Evolutionary conservation across 2,888 invertebrate species (phyloP).

Genomic region (Lithophane socia): DNA sequence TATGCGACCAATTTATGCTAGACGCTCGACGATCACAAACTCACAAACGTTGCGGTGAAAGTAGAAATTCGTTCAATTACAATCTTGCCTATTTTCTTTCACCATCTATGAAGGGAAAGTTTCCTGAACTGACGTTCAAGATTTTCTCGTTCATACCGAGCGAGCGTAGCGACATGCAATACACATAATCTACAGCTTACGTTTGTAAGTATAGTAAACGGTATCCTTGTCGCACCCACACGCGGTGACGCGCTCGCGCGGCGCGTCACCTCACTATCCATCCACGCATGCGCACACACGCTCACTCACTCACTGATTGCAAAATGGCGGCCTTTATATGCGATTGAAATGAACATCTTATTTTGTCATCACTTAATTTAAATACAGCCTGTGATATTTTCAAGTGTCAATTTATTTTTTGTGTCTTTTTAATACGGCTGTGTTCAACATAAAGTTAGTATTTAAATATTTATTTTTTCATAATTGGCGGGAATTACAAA

Average conservation of each 20-base stretch:
- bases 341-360: conserved; percentile 67
- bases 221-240: conserved; percentile 77
- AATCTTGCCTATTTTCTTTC: conserved; percentile 56
- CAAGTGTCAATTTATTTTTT: conserved; percentile 50
- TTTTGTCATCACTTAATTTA: conserved; percentile 61
- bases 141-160: conserved; percentile 64
- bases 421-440: conserved; percentile 1
- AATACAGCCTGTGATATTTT: conserved; percentile 39
- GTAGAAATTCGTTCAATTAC: conserved; percentile 42
- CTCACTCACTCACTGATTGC: conserved; percentile 72
- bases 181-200: conserved; percentile 61
- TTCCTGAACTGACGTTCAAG: conserved; percentile 45
- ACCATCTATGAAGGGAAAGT: conserved; percentile 58
- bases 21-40: neutral
- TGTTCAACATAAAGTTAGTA: conserved; percentile 17
- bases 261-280: conserved; percentile 66
- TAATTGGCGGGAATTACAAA: conserved; percentile 37
- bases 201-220: conserved; percentile 64
- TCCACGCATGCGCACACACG: conserved; percentile 69
- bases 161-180: conserved; percentile 62
- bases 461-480: conserved; percentile 3
- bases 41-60: conserved; percentile 48
- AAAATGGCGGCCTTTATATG: conserved; percentile 79
- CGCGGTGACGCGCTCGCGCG: conserved; percentile 67
- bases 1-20: neutral